These are phyloP conservation scores for Steatornis caripensis DNA, from an alignment of 2,113 vertebrate species.

Conservation along the genomic window DNA sequence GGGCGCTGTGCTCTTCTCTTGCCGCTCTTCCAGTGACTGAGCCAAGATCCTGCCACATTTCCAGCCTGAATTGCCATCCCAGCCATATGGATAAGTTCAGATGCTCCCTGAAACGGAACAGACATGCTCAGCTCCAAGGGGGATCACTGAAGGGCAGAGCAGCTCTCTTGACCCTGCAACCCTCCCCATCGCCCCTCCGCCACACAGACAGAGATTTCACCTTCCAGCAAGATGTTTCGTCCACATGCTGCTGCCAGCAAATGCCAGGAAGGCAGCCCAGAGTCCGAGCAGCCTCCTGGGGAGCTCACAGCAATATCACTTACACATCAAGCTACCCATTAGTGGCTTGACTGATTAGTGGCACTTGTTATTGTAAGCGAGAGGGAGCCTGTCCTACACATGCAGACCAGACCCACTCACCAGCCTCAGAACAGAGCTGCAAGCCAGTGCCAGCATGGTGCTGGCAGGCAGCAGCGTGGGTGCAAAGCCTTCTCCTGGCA, in stretches of 20 bases:
- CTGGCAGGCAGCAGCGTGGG: not conserved
- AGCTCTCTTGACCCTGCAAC: not conserved
- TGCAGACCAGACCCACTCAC: not conserved
- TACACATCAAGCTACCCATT: not conserved
- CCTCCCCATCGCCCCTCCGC: not conserved
- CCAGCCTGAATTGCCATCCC: not conserved
- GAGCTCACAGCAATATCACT: not conserved
- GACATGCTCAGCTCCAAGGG: not conserved
- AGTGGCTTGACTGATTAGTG: not conserved
- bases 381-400: not conserved
- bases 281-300: fast-evolving
- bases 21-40: not conserved
- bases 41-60: not conserved
- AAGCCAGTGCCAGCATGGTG: fast-evolving
- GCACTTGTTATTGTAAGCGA: not conserved
- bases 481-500: not conserved
- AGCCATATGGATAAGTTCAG: not conserved
- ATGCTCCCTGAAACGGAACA: not conserved
- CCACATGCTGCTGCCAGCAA: not conserved
- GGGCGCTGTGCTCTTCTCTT: not conserved
- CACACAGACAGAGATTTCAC: not conserved
- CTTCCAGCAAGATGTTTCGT: not conserved
- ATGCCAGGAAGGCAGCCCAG: not conserved
- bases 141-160: not conserved
- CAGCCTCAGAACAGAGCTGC: not conserved